phyloP scores from a whole-genome alignment of 2,113 vertebrate species.

The Dinomys branickii region DNA sequence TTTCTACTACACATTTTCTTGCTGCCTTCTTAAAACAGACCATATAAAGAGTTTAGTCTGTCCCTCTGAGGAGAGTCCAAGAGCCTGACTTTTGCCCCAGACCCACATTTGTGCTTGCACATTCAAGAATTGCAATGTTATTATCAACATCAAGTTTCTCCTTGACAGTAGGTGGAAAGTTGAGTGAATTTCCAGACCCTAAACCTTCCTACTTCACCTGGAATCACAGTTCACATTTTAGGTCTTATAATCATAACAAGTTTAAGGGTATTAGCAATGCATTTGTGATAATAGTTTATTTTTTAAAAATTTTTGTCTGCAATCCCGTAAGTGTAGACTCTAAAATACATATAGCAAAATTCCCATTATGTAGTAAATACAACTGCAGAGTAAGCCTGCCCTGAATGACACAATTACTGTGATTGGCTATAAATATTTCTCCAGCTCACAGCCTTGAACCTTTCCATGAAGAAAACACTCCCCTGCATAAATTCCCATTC shows the following conservation, averaged over 20 bases:
- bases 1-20: background rate
- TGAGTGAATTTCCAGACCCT: background rate
- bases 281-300: background rate
- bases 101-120: rapidly evolving
- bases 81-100: background rate
- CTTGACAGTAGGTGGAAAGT: background rate
- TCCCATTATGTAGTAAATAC: background rate
- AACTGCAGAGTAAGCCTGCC: background rate
- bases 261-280: background rate
- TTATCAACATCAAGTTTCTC: background rate
- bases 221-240: background rate
- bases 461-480: background rate
- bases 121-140: rapidly evolving
- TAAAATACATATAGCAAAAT: background rate
- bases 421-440: background rate
- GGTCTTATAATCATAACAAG: background rate
- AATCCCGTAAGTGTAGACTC: background rate
- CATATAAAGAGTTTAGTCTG: background rate
- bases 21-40: background rate
- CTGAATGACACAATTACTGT: background rate
- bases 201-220: background rate
- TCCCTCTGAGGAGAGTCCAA: background rate
- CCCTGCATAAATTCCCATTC: background rate
- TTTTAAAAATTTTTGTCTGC: background rate
- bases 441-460: background rate